Evolutionary conservation across 1,140 invertebrate species (phyloP), one percentile per base, ranked within the genome.

Genomic region (Apocrypta bakeri): DNA sequence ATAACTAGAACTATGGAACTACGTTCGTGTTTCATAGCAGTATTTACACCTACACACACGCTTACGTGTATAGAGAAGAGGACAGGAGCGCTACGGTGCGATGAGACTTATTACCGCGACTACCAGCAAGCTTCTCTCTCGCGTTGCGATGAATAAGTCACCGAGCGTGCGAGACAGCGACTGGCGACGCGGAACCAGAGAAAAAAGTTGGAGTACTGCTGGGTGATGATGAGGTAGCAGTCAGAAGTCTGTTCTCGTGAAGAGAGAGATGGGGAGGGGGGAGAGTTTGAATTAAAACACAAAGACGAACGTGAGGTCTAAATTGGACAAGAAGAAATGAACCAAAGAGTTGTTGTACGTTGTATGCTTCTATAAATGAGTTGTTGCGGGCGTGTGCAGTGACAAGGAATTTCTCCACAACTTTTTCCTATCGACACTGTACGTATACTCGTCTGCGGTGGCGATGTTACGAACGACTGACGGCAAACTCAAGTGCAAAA

Each of bases 191-290:
- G 75, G 86, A 86, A 85, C 86, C 79, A 75, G 71, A 84, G 83
- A 85, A 87, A 86, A 87, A 88, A 87, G 87, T 77, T 86, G 72
- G 56, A 64, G 27, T 56, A 71, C 68, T 29, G n/a, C 29, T 33
- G 56, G 17, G 40, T 27, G 79, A 81, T 73, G 79, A 73, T n/a
- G 56, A 42, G 48, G 61, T 33, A 66, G 33, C 42, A 14, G 24
- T 14, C 72, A 29, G 40, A 11, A 42, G 42, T 61, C 42, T 7
- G 37, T 56, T 74, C 21, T 37, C 33, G 9, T 4, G 9, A 37
- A 37, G 3, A 37, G 33, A 37, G 33, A 37, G 33, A 37, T 2
- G 8, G 29, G 14, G 25, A 79, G 64, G 27, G 33, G 37, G 11
- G 24, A 12, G 33, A 33, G 21, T 29, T 21, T 2, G 42, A 25